phyloP scores from a whole-genome alignment of 2,113 vertebrate genomes.

The Cynocephalus volans region DNA sequence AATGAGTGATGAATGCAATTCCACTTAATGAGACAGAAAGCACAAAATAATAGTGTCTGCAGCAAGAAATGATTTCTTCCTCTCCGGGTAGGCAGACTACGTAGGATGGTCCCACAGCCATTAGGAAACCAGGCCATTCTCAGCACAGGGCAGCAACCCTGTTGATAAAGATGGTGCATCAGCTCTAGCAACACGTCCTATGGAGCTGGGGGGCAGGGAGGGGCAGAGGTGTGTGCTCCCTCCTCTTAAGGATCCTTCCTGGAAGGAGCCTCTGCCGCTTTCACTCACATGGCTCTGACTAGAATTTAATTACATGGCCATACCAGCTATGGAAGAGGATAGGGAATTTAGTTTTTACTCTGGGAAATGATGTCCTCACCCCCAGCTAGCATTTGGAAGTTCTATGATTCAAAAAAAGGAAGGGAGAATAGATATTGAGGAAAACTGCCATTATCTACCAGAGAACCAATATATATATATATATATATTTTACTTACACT shows the following conservation, averaged over 20 bases:
- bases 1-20: background rate
- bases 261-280: background rate
- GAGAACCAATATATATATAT: background rate
- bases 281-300: background rate
- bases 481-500: too few relatives aligned
- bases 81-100: background rate
- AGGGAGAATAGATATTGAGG: background rate
- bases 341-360: constrained; percentile 31
- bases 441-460: background rate
- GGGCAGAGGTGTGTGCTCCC: fast-evolving
- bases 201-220: background rate
- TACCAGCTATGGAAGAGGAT: background rate
- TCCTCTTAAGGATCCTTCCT: background rate
- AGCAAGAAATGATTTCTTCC: background rate
- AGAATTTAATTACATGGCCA: constrained; percentile 27
- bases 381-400: constrained; percentile 6
- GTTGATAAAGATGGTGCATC: background rate
- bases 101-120: too few relatives aligned
- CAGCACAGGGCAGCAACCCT: too few relatives aligned
- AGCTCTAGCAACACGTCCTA: background rate
- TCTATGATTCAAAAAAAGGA: constrained; percentile 51
- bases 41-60: background rate
- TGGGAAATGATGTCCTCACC: constrained; percentile 5
- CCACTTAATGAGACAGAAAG: background rate
- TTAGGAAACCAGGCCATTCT: background rate